phyloP scores from a whole-genome alignment of 2,888 invertebrate species.

The Ophonus ardosiacus region DNA sequence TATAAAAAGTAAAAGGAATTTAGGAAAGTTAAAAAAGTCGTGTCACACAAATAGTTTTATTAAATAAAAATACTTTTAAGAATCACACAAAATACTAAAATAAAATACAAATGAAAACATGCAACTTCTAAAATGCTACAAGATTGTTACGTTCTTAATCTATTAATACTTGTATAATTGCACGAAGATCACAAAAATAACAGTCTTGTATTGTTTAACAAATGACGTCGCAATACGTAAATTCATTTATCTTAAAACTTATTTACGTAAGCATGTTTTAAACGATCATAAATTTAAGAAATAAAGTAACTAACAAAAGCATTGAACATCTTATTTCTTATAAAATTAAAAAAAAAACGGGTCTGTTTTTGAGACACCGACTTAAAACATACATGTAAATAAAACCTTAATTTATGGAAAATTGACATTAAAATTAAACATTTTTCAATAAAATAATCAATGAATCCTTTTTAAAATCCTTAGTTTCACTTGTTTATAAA shows the following conservation, averaged over 20 bases:
- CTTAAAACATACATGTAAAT: no score
- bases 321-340: not conserved
- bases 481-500: no score
- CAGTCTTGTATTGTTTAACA: slow-evolving; percentile 52
- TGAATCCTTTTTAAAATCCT: no score
- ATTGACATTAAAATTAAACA: no score
- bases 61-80: slow-evolving; percentile 58
- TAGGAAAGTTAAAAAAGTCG: no score
- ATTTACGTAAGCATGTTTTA: not conserved
- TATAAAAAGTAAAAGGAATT: no score
- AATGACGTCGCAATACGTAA: not conserved
- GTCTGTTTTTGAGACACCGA: no score
- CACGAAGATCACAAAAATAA: slow-evolving; percentile 61
- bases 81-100: slow-evolving; percentile 47
- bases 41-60: slow-evolving; percentile 50
- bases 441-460: no score
- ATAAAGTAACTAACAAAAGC: not conserved
- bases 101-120: slow-evolving; percentile 11
- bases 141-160: slow-evolving; percentile 23
- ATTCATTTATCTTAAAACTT: not conserved
- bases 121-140: not conserved
- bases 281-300: not conserved
- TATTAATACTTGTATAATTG: slow-evolving; percentile 57
- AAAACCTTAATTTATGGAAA: no score
- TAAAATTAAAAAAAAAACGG: not conserved